Conservation (phyloP, 2,113 vertebrate genomes). For the Syrmaticus mikado region DNA sequence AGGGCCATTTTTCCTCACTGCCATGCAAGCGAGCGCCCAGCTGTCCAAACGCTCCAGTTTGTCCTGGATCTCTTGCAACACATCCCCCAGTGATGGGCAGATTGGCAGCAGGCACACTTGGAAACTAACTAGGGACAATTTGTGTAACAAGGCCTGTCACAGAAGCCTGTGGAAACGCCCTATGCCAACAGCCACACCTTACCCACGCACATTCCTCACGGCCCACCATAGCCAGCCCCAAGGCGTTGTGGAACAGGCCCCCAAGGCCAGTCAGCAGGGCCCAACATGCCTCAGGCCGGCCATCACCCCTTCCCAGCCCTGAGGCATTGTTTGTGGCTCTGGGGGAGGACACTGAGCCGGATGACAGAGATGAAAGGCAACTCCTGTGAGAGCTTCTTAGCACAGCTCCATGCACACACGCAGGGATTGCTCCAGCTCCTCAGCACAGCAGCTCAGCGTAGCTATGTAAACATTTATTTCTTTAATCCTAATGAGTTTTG, state of each 20-base stretch:
- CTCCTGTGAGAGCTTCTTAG: background rate
- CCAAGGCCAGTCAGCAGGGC: fast-evolving
- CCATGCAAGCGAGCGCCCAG: fast-evolving
- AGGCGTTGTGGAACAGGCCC: fast-evolving
- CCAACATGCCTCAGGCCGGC: background rate
- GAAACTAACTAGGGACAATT: background rate
- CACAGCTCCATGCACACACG: background rate
- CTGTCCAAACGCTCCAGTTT: background rate
- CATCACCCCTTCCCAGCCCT: background rate
- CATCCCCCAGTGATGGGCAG: fast-evolving
- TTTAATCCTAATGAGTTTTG: slow-evolving; percentile 50
- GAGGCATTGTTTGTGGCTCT: background rate
- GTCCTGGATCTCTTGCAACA: background rate
- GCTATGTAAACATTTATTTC: slow-evolving; percentile 33
- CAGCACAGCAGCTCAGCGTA: background rate
- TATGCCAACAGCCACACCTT: fast-evolving
- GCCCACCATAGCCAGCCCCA: background rate
- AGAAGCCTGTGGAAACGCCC: background rate
- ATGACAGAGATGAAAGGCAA: background rate
- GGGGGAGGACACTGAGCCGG: background rate
- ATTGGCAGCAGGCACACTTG: background rate
- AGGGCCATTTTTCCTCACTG: background rate
- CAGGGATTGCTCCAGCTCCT: background rate
- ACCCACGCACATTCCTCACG: fast-evolving
- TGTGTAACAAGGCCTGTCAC: no score